A percentile compares a stretch with the other conserved stretches of the same genome.
Evolutionary conservation across 2,113 vertebrate species (phyloP).

Genomic region (Sinocyclocheilus rhinocerous): DNA sequence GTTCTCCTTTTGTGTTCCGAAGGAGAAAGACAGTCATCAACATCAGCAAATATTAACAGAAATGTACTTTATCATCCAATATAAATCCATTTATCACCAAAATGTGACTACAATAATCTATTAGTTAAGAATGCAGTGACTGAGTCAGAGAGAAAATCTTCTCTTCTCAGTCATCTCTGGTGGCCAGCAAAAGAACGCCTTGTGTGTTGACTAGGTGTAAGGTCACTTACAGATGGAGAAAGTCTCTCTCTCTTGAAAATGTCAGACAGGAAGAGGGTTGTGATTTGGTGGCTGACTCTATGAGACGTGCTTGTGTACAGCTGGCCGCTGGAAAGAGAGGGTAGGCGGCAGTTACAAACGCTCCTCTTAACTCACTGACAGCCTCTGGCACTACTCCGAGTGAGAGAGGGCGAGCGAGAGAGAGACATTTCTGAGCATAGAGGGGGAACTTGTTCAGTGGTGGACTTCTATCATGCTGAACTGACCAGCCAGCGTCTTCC

Average conservation of each 20-base stretch:
- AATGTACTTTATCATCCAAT: neutral
- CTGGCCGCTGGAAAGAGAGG: conserved; percentile 68
- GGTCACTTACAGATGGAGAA: conserved; percentile 49
- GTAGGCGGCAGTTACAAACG: conserved; percentile 43
- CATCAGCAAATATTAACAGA: neutral
- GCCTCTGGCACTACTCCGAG: conserved; percentile 32
- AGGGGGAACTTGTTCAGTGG: conserved; percentile 39
- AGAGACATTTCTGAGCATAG: neutral
- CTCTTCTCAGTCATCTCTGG: neutral
- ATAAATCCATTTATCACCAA: neutral
- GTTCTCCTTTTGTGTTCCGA: neutral
- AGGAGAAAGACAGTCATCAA: neutral
- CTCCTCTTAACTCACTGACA: conserved; percentile 44
- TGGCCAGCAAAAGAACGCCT: neutral
- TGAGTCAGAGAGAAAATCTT: too few species aligned
- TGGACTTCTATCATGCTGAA: conserved; percentile 48
- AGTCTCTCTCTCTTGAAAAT: conserved; percentile 31
- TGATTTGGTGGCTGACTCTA: conserved; percentile 69
- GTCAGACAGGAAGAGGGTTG: conserved; percentile 48
- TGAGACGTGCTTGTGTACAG: conserved; percentile 77
- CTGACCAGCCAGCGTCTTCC: conserved; percentile 4
- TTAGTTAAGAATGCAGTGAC: neutral
- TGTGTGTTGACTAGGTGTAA: conserved; percentile 51
- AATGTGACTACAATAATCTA: neutral
- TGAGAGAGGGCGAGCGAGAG: conserved; percentile 16